Conservation (phyloP, 2,113 vertebrate genomes). For the Menura novaehollandiae region DNA sequence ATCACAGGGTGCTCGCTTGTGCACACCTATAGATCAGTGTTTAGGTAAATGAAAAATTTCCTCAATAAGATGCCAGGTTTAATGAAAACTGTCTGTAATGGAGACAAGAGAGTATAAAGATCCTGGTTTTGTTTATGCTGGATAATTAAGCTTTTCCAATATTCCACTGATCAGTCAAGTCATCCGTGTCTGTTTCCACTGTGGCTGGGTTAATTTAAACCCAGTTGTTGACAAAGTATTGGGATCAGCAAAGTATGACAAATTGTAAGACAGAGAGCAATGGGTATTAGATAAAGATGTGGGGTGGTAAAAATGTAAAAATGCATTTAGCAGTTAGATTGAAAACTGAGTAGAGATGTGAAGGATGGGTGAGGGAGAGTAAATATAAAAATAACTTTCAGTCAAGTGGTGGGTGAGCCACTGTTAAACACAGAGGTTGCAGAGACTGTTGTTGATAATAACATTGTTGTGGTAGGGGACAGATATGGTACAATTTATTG, state of each 20-base stretch:
- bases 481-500: neutral
- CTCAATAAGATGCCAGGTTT: neutral
- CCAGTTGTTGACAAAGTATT: neutral
- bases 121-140: neutral
- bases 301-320: neutral
- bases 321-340: neutral
- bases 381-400: neutral
- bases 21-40: neutral
- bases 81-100: neutral
- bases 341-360: neutral
- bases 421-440: neutral
- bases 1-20: neutral
- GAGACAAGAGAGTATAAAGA: neutral
- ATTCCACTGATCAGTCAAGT: constrained; percentile 7
- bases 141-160: neutral
- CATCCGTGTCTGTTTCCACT: neutral
- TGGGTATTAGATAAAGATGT: neutral
- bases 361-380: neutral
- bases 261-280: neutral
- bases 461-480: neutral
- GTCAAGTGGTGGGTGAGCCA: neutral
- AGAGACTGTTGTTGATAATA: neutral
- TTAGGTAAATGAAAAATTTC: neutral
- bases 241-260: neutral
- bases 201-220: constrained; percentile 14